These are phyloP conservation scores for Unio delphinus DNA, from an alignment of 2,888 invertebrate genomes.

Conservation along the genomic window DNA sequence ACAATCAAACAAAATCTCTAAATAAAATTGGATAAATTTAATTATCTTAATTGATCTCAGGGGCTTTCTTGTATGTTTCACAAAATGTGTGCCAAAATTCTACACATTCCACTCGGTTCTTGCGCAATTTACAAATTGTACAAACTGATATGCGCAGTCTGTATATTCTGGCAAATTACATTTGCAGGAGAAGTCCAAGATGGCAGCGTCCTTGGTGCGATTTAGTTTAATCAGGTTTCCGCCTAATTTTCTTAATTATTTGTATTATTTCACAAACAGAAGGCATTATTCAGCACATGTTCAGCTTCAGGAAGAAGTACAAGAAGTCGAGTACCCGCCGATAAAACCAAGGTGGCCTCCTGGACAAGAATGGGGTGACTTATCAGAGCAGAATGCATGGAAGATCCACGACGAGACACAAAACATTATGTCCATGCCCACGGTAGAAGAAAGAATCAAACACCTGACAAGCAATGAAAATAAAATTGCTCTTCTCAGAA, in stretches of 20 bases:
- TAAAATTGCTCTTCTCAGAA: not conserved
- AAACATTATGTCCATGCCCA: constrained; percentile 30
- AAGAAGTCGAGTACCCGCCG: constrained; percentile 55
- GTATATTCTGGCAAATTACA: too few relatives aligned
- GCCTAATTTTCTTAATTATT: too few relatives aligned
- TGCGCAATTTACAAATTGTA: too few relatives aligned
- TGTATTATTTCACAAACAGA: not conserved
- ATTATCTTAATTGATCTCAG: too few relatives aligned
- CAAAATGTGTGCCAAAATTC: too few relatives aligned
- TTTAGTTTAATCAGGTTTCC: not conserved
- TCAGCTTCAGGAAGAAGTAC: constrained; percentile 12
- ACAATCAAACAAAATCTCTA: too few relatives aligned
- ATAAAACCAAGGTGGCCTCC: constrained; percentile 63
- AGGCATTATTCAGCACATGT: constrained; percentile 2
- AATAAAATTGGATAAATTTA: too few relatives aligned
- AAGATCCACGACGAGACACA: constrained; percentile 44
- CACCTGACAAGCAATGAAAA: constrained; percentile 28
- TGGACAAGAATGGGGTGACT: constrained; percentile 55
- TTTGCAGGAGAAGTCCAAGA: constrained; percentile 1
- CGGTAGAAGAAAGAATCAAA: constrained; percentile 46
- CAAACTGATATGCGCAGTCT: too few relatives aligned
- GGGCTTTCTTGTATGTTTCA: too few relatives aligned
- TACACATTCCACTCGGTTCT: too few relatives aligned
- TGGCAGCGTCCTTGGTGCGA: constrained; percentile 15
- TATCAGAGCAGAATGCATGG: constrained; percentile 57